These are phyloP conservation scores for Lates japonicus DNA, from an alignment of 2,797 vertebrate species.

Conservation along the genomic window DNA sequence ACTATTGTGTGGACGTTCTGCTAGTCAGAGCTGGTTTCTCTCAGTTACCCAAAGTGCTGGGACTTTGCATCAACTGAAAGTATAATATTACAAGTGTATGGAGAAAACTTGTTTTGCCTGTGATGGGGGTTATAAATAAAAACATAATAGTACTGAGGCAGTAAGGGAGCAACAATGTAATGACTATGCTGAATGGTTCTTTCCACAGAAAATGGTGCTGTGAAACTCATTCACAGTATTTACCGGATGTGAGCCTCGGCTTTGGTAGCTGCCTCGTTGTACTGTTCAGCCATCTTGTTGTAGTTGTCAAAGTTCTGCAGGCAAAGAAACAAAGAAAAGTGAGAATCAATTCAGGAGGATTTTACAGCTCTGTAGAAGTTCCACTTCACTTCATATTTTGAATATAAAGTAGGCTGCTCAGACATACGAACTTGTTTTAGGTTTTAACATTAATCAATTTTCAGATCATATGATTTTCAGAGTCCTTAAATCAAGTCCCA, in stretches of 20 bases:
- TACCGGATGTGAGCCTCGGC: conserved; percentile 90
- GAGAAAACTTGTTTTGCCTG: background rate
- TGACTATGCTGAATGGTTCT: conserved; percentile 3
- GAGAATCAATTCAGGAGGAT: conserved; percentile 22
- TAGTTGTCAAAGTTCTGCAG: conserved; percentile 92
- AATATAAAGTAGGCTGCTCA: conserved; percentile 13
- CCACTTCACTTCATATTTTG: conserved; percentile 5
- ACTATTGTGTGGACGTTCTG: background rate
- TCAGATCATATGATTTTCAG: conserved; percentile 18
- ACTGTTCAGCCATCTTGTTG: conserved; percentile 90
- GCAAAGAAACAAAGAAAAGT: conserved; percentile 39
- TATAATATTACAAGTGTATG: conserved; percentile 17
- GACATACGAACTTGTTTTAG: conserved; percentile 19
- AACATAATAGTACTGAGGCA: conserved; percentile 5
- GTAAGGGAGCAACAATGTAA: background rate
- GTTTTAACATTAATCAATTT: conserved; percentile 28
- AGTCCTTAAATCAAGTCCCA: conserved; percentile 32
- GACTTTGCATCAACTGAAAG: background rate
- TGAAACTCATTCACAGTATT: conserved; percentile 65
- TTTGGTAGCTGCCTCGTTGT: conserved; percentile 89
- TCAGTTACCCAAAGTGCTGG: background rate
- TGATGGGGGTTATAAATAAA: background rate
- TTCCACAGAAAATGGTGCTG: conserved; percentile 20
- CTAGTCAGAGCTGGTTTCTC: background rate
- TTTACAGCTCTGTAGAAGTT: conserved; percentile 18